These are phyloP conservation scores for Micrasema minimum DNA, from an alignment of 1,140 invertebrate genomes.

Conservation along the genomic window DNA sequence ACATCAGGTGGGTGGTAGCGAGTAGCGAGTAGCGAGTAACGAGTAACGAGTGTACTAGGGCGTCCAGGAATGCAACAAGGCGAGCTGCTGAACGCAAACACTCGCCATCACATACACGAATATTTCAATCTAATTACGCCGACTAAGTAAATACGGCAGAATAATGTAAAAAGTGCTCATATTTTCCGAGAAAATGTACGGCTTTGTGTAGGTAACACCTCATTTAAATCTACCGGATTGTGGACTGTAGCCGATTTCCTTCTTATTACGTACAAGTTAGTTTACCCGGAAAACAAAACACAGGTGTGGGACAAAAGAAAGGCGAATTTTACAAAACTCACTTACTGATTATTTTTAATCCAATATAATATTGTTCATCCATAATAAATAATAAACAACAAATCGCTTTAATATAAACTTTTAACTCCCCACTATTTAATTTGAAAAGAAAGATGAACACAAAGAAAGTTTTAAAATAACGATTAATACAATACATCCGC, in stretches of 20 bases:
- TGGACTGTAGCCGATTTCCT: background rate
- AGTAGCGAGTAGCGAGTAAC: background rate
- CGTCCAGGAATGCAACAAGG: conserved; percentile 24
- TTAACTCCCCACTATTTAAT: too few species aligned
- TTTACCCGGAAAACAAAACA: too few species aligned
- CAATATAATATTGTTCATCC: too few species aligned
- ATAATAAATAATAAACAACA: too few species aligned
- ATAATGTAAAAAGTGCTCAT: background rate
- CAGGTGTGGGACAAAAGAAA: too few species aligned
- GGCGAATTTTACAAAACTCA: too few species aligned
- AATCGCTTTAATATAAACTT: too few species aligned
- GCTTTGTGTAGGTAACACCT: conserved; percentile 4
- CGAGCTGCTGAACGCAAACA: conserved; percentile 1
- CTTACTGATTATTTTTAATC: too few species aligned
- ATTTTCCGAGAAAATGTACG: background rate
- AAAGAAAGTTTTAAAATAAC: too few species aligned
- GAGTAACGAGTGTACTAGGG: background rate
- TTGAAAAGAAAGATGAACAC: too few species aligned
- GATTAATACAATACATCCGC: too few species aligned
- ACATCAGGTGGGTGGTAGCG: background rate
- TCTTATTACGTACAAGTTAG: too few species aligned
- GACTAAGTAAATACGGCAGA: background rate
- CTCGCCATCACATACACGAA: background rate
- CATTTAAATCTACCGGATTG: background rate
- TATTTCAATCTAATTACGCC: conserved; percentile 2